A percentile compares a stretch with the other conserved stretches of the same genome.
Evolutionary conservation across 2,113 vertebrate species (phyloP).

Genomic region (Ascaphus truei): DNA sequence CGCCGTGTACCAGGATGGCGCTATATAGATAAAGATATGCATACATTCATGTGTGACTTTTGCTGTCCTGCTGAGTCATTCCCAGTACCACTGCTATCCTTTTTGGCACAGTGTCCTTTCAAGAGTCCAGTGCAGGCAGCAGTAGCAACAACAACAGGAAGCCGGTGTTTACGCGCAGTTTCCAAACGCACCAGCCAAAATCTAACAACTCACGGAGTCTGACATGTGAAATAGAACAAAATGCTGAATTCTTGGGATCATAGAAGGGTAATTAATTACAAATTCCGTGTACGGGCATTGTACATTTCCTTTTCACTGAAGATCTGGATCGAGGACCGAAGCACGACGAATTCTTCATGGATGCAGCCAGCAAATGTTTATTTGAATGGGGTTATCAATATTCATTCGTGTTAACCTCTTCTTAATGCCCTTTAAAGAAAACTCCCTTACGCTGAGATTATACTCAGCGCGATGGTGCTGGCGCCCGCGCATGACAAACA

Average conservation of each 20-base stretch:
- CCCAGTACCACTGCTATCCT: background rate
- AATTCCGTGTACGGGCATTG: conserved; percentile 64
- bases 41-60: too few species aligned
- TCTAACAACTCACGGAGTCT: conserved; percentile 64
- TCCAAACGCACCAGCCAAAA: conserved; percentile 77
- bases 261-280: conserved; percentile 76
- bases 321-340: conserved; percentile 67
- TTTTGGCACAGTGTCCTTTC: background rate
- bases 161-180: conserved; percentile 70
- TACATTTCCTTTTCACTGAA: conserved; percentile 68
- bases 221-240: conserved; percentile 68
- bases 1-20: too few species aligned
- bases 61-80: too few species aligned
- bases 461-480: too few species aligned
- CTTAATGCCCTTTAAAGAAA: too few species aligned
- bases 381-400: background rate
- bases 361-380: conserved; percentile 37
- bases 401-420: too few species aligned
- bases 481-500: too few species aligned
- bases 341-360: conserved; percentile 62
- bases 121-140: conserved; percentile 49
- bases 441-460: too few species aligned
- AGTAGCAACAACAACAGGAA: conserved; percentile 77
- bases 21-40: too few species aligned
- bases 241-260: conserved; percentile 68